These are phyloP conservation scores for Sarcophaga carnaria DNA, from an alignment of 2,888 invertebrate genomes.

Conservation along the genomic window DNA sequence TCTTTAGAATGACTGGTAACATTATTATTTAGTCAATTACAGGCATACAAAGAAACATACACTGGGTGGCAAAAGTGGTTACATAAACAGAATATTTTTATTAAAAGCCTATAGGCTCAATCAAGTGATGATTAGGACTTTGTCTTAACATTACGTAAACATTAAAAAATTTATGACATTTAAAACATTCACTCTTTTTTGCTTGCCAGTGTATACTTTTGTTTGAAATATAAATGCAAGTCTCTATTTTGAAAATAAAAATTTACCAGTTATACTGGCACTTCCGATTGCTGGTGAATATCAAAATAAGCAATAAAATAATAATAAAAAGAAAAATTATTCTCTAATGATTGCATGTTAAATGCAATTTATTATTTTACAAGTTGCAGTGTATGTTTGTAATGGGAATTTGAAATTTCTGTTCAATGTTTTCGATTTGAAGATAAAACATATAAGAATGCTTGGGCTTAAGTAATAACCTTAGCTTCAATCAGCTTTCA, in stretches of 20 bases:
- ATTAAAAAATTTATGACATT: too few relatives aligned
- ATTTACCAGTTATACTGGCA: constrained; percentile 57
- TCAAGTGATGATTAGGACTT: too few relatives aligned
- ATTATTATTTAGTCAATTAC: constrained; percentile 45
- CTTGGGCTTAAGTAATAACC: too few relatives aligned
- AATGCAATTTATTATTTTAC: constrained; percentile 42
- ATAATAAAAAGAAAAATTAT: constrained; percentile 22
- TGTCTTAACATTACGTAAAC: too few relatives aligned
- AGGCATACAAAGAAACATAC: not conserved
- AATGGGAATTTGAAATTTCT: not conserved
- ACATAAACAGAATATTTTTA: too few relatives aligned
- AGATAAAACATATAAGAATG: not conserved
- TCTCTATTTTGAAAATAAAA: constrained; percentile 34
- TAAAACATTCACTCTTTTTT: too few relatives aligned
- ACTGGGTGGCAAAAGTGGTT: too few relatives aligned
- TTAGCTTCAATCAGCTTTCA: too few relatives aligned
- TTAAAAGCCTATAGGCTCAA: too few relatives aligned
- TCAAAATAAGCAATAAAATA: constrained; percentile 4
- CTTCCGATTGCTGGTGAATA: constrained; percentile 60
- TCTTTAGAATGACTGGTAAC: constrained; percentile 28
- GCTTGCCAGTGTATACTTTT: not conserved
- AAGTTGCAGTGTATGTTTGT: not conserved
- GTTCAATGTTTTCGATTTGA: not conserved
- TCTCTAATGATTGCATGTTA: constrained; percentile 55
- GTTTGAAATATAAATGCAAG: constrained; percentile 11